These are phyloP conservation scores for Neodon shergylaensis DNA, from an alignment of 2,113 vertebrate genomes.

Conservation along the genomic window DNA sequence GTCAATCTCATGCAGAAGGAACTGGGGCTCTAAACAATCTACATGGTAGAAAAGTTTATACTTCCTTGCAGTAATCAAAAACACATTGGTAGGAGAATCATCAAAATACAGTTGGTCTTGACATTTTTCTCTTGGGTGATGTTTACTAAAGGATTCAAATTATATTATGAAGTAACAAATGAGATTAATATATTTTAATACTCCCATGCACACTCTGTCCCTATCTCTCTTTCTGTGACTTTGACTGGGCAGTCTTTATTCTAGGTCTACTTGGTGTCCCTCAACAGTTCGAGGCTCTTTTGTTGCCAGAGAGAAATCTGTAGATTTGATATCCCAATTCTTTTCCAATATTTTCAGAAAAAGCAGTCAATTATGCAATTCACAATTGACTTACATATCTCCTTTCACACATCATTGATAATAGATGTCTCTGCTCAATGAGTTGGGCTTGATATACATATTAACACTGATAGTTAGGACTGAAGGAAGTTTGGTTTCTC, in stretches of 20 bases:
- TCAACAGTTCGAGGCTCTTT: background rate
- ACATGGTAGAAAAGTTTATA: background rate
- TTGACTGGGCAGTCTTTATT: background rate
- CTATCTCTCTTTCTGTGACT: background rate
- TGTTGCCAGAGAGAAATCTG: background rate
- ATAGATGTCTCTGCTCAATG: background rate
- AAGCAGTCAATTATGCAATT: background rate
- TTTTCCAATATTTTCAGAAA: background rate
- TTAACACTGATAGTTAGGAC: background rate
- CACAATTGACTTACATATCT: background rate
- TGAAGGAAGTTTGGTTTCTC: background rate
- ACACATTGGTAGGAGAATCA: background rate
- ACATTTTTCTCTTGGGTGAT: background rate
- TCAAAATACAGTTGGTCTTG: background rate
- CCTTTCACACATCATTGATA: too few relatives aligned
- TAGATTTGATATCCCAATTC: background rate
- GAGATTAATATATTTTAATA: background rate
- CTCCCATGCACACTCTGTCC: background rate
- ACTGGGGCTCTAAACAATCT: background rate
- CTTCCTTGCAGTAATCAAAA: background rate
- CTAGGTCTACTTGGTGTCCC: background rate
- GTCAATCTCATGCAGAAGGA: background rate
- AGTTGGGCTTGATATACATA: background rate
- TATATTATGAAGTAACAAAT: background rate
- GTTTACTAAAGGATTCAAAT: background rate